Evolutionary conservation across 2,888 invertebrate genomes (phyloP), one percentile per base, ranked within the genome.

Genomic region (Uropetala carovei): DNA sequence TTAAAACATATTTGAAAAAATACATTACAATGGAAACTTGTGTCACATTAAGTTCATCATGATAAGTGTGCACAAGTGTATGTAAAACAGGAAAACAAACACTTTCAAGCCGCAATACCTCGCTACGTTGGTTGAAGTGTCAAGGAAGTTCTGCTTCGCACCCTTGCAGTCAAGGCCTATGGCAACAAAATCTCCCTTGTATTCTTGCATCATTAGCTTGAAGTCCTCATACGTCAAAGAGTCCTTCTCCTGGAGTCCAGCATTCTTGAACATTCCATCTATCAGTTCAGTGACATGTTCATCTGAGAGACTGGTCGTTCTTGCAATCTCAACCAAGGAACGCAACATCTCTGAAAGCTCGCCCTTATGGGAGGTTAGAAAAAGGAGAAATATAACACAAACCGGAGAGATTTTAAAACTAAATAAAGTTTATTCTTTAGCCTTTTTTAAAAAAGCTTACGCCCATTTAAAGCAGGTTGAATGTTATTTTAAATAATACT

Each of bases 191-290:
- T 99, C 99, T 0, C 98, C 98, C 95, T 98, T 98, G 95, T 99
- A 99, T 94, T 99, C 99, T 94, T 98, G 98, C 99, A 99, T 99
- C 98, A 99, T 98, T 16, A 98, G 95, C 94, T 99, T 99, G 94
- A 99, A 99, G 94, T 99, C 99, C 92, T 97, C 97, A 94, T 99
- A 99, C 0, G 98, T 98, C 13, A 99, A 96, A 94, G 97, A 98
- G 94, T 98, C 98, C 95, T 98, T 99, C 94, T 98, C 97, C 95
- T 98, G 97, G 9, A 99, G 96, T 0, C 99, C 99, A 13, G 98
- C 98, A 94, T 98, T 98, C 96, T 97, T 97, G 94, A 99, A 99
- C 99, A 99, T 99, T 93, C 98, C 99, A 94, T 99, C 98, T 93
- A 99, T 99, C 9, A 99, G 96, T 94, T 98, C 98, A 0, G 98